Base-by-base conservation (phyloP, 2,888 invertebrate genomes). In the Agrilus mali region DNA sequence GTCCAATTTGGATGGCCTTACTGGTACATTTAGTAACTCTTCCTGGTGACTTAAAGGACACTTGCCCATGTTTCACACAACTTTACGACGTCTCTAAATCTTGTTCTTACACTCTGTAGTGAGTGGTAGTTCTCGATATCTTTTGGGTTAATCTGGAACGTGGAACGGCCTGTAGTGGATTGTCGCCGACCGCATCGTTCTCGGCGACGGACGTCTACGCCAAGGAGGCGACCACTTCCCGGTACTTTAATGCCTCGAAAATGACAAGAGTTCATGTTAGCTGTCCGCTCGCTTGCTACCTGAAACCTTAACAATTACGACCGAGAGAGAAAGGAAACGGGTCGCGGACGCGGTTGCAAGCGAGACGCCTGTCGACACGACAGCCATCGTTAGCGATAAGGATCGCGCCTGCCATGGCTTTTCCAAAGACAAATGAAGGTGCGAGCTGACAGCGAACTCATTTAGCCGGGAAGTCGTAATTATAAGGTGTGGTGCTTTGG, bases 381-480 rank as follows among this genome's bases (percentile, higher is more conserved):
- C 52, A 56, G 58, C 57, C 60, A 62, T 63, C 61, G 61, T 63
- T 63, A 62, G 60, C 61, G 64, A 64, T 64, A 64, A 64, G 58
- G 59, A 64, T 64, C 64, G 56, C 58, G 59, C 56, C 58, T 58
- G 58, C 58, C 59, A 59, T 49, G 50, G 56, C 57, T 57, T 54
- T 53, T 55, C 52, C 52, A 55, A 67, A 68, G 68, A 69, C 67
- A 67, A 68, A 67, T 67, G 68, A 62, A 65, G 66, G 66, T 67
- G 67, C 65, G 60, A 66, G 63, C 65, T 66, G 66, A 65, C 65
- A 66, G 66, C 65, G 53, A 63, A 60, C 62, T 65, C 66, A 65
- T 67, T 66, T 67, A 65, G 66, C 66, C 64, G 66, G 66, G 60
- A 67, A 68, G 67, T 65, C 63, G 66, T 68, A 69, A 69, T 69